phyloP scores from a whole-genome alignment of 1,140 invertebrate genomes.

The Eumeta japonica region DNA sequence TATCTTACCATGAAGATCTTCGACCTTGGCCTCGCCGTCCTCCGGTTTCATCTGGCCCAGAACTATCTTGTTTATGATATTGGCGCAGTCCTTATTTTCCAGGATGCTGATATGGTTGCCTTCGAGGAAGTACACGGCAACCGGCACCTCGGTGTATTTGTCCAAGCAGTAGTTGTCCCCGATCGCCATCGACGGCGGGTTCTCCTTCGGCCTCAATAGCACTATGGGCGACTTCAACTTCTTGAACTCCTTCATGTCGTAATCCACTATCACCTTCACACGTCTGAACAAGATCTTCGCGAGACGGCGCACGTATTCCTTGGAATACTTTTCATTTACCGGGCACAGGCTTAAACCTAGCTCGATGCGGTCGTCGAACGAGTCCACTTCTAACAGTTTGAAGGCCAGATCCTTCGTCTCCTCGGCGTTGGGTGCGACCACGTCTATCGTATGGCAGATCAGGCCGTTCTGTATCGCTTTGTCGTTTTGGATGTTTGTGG shows the following conservation, averaged over 20 bases:
- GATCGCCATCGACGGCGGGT: constrained; percentile 41
- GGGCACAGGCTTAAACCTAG: constrained; percentile 29
- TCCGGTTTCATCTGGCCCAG: constrained; percentile 12
- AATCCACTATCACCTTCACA: constrained; percentile 57
- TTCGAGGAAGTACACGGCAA: constrained; percentile 60
- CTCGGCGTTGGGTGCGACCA: constrained; percentile 56
- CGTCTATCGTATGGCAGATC: constrained; percentile 53
- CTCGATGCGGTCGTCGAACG: constrained; percentile 54
- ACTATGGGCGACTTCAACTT: constrained; percentile 61
- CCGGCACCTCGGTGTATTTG: constrained; percentile 49
- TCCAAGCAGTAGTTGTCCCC: constrained; percentile 68
- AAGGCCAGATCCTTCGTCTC: constrained; percentile 42
- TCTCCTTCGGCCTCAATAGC: constrained; percentile 63
- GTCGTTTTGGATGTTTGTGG: constrained; percentile 45
- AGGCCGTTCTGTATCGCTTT: constrained; percentile 57
- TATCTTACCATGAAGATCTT: background rate
- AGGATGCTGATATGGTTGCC: constrained; percentile 73
- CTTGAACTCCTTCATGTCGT: constrained; percentile 39
- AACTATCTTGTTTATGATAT: constrained; percentile 60
- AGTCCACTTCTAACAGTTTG: constrained; percentile 58
- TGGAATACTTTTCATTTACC: constrained; percentile 44
- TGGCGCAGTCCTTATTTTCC: constrained; percentile 62
- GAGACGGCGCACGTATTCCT: constrained; percentile 50
- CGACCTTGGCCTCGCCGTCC: too few species aligned
- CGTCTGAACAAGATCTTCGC: constrained; percentile 57